Conservation (phyloP, 2,113 vertebrate genomes). For the Protomyctophum bolini region DNA sequence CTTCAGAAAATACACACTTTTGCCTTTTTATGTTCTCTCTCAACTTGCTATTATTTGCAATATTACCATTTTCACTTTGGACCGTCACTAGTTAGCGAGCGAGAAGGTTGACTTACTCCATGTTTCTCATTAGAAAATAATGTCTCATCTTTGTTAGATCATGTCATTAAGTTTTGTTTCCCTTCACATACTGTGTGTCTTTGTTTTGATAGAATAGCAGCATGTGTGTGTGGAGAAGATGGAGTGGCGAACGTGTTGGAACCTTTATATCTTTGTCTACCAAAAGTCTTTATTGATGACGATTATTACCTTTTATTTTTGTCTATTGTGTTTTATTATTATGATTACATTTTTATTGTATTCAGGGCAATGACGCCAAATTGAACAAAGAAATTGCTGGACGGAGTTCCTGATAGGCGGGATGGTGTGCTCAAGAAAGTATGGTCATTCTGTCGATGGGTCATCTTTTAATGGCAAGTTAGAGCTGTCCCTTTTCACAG, state of each 20-base stretch:
- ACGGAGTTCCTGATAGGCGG: constrained; percentile 31
- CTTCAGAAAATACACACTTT: constrained; percentile 71
- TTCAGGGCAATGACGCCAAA: constrained; percentile 83
- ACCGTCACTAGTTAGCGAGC: constrained; percentile 46
- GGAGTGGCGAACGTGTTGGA: constrained; percentile 22
- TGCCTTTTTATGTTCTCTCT: constrained; percentile 55
- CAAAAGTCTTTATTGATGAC: constrained; percentile 70
- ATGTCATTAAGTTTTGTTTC: constrained; percentile 29
- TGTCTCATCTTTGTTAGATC: neutral
- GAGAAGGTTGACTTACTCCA: constrained; percentile 52
- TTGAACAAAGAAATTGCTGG: constrained; percentile 64
- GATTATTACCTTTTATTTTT: constrained; percentile 65
- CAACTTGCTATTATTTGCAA: constrained; percentile 51
- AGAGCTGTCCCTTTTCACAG: constrained; percentile 3
- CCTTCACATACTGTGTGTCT: constrained; percentile 30
- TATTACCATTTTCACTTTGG: constrained; percentile 52
- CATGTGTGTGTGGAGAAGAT: constrained; percentile 30
- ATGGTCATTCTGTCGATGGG: constrained; percentile 30
- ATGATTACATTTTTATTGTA: constrained; percentile 59
- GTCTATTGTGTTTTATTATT: constrained; percentile 42
- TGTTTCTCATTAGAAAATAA: constrained; percentile 33
- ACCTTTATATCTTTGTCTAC: constrained; percentile 53
- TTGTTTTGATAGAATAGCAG: constrained; percentile 49
- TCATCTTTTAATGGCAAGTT: constrained; percentile 58
- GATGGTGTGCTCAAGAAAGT: neutral